Base-by-base conservation (phyloP, 2,888 invertebrate species). In the Myopa testacea region DNA sequence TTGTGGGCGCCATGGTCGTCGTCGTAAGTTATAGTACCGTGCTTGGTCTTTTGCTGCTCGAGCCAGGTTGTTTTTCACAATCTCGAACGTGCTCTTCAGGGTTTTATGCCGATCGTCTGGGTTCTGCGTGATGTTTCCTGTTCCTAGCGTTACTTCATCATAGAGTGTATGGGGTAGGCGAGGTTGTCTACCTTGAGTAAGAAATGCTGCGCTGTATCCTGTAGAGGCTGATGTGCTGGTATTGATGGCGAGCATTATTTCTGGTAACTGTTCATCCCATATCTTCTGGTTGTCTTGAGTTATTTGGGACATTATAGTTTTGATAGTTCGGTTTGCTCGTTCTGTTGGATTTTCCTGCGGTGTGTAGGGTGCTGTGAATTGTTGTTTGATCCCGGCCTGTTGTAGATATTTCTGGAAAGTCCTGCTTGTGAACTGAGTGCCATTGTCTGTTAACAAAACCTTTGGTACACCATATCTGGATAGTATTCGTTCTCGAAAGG, bases 401-500 rank as follows among this genome's bases (percentile, higher is more conserved):
- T 12, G n/a, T n/a, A 68, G 45, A 40, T 34, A 68, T 5, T 16
- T 68, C 16, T 40, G 26, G 4, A 68, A n/a, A 10, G 38, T 40
- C 4, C 16, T 60, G n/a, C 75, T 63, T 0, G 75, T 75, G 14
- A 71, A 78, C 12, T 75, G 71, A 10, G 71, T 71, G 5, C 75
- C 72, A 45, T 76, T 78, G 19, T 78, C 77, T 3, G 78, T 69
- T 4, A 78, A 63, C 4, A 78, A 14, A 0, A 70, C 34, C 19
- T 73, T 76, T n/a, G 50, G 77, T 1, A 26, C 26, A 26, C 26
- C 26, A 26, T 26, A 26, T 26, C 26, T 26, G 26, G 26, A 1
- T 26, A 26, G 45, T 38, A 0, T 75, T 26, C 26, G 26, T 26
- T 26, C 26, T 26, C 26, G 26, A 26, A 26, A 26, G 26, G 26